Evolutionary conservation across 2,113 vertebrate genomes (phyloP), one percentile per base, ranked within the genome.

Genomic region (Psephotus haematonotus): DNA sequence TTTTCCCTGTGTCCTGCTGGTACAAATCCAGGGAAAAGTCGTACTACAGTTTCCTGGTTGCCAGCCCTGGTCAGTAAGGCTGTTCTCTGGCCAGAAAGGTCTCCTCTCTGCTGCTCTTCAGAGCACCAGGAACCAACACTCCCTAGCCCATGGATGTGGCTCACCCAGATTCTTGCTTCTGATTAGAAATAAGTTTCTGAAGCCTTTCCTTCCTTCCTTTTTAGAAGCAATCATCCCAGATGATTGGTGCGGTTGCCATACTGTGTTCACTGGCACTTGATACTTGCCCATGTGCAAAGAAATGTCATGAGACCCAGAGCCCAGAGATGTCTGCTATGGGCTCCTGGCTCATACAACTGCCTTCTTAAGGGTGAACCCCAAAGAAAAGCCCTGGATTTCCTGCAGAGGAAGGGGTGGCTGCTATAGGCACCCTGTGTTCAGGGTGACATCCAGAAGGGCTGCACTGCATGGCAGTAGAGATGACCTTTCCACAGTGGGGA

Each of bases 391-490:
- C 25, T 57, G 65, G 28, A 7, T 72, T 74, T 70, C 33, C 64
- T 67, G 65, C 49, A 78, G 47, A 47, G 55, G 46, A 65, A 47
- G 2, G 46, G 27, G 27, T 50, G 57, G 17, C 29, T 83, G 52
- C 67, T 80, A 47, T 57, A 79, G 76, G n/a, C 43, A 23, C 37
- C 25, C 77, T 64, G 33, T 2, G 0, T 8, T 60, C 1, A 2
- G 25, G 17, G 23, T 55, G 52, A 27, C 25, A 12, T 28, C 70
- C 33, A 24, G n/a, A 33, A 24, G 60, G 50, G n/a, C 24, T 63
- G 55, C 1, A 4, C n/a, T 52, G 22, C 1, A 2, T 16, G 13
- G 5, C 57, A n/a, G 44, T 11, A 29, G 6, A 65, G 27, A 46
- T 2, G 4, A 16, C 44, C 8, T 78, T 44, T 29, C 41, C 55